These are phyloP conservation scores for Nesometra sesokonis DNA, from an alignment of 35 echinoderm and acorn worm genomes.

Conservation along the genomic window DNA sequence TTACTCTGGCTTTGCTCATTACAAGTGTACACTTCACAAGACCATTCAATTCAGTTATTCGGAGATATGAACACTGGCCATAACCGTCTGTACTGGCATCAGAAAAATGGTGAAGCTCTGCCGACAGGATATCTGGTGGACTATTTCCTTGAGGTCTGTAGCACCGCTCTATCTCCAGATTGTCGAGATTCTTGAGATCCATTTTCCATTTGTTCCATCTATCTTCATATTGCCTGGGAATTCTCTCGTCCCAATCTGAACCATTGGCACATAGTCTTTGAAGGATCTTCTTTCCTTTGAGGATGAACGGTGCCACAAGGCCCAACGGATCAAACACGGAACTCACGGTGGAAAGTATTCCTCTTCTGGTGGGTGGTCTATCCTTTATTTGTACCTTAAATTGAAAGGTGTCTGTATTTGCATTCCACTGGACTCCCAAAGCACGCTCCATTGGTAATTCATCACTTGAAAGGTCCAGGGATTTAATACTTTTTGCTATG, in stretches of 20 bases:
- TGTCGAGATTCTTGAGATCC: constrained; percentile 12
- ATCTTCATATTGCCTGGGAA: background rate
- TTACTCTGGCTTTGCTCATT: constrained; percentile 27
- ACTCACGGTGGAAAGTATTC: constrained; percentile 3
- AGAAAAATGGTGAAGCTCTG: constrained; percentile 43
- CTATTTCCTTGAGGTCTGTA: constrained; percentile 1
- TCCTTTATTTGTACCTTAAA: constrained; percentile 8
- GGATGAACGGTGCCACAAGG: constrained; percentile 14
- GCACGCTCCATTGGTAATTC: too few species aligned
- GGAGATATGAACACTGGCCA: constrained; percentile 30
- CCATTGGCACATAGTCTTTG: background rate
- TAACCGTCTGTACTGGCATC: constrained; percentile 45
- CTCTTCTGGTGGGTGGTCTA: background rate
- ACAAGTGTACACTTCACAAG: background rate
- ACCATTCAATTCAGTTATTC: background rate
- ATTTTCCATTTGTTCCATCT: constrained; percentile 8
- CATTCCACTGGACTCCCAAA: too few species aligned
- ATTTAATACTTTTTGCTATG: too few species aligned
- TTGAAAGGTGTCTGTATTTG: too few species aligned
- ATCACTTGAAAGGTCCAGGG: too few species aligned
- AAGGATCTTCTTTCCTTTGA: background rate
- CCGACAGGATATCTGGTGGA: background rate
- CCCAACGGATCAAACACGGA: constrained; percentile 16
- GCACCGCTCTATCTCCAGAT: constrained; percentile 12
- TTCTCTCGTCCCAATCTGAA: constrained; percentile 5